Evolutionary conservation across 1,140 invertebrate genomes (phyloP).

Genomic region (Leptinotarsa defecta): DNA sequence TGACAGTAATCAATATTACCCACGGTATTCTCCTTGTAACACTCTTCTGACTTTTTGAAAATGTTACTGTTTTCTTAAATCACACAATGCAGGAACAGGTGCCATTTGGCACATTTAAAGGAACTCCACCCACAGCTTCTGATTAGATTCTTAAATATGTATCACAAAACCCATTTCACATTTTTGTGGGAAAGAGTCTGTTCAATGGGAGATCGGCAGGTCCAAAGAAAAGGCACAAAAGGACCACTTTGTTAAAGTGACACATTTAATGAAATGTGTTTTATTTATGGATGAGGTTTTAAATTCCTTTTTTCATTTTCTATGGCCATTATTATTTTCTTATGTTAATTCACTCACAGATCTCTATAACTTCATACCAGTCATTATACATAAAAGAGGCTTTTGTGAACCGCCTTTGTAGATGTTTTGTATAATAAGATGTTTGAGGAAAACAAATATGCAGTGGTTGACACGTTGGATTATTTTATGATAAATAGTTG

Average conservation of each 20-base stretch:
- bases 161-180: constrained; percentile 34
- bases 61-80: too few species aligned
- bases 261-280: constrained; percentile 49
- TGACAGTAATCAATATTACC: too few species aligned
- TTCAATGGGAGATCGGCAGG: constrained; percentile 14
- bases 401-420: constrained; percentile 18
- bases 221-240: constrained; percentile 39
- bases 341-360: constrained; percentile 39
- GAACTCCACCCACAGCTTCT: constrained; percentile 29
- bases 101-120: not conserved
- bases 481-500: not conserved
- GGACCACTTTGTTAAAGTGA: constrained; percentile 48
- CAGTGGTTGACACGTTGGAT: not conserved
- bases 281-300: constrained; percentile 42
- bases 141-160: constrained; percentile 28
- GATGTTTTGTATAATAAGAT: constrained; percentile 19
- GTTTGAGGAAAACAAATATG: constrained; percentile 13
- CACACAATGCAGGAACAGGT: not conserved
- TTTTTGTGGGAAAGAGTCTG: constrained; percentile 34
- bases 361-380: constrained; percentile 32
- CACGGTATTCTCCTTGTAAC: too few species aligned
- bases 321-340: constrained; percentile 41
- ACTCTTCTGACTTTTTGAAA: too few species aligned
- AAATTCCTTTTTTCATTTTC: constrained; percentile 29
- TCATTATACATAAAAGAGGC: constrained; percentile 28